A percentile compares a stretch with the other conserved stretches of the same genome.
Conservation (phyloP, 2,888 invertebrate genomes). For the Tipula helvola region DNA sequence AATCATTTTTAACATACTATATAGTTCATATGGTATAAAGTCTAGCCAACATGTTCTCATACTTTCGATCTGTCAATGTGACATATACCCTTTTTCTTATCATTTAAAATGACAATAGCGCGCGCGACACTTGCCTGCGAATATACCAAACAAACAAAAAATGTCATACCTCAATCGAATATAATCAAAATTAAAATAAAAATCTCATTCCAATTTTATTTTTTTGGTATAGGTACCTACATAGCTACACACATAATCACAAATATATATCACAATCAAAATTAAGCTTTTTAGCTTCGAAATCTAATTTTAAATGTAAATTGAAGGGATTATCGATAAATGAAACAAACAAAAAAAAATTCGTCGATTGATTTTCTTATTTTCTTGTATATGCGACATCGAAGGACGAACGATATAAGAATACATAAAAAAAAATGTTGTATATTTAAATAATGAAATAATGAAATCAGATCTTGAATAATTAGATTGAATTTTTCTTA, state of each 20-base stretch:
- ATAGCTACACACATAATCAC: not conserved
- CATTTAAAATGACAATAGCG: not conserved
- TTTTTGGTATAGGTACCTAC: not conserved
- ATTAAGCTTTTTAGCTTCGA: not conserved
- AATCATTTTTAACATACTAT: not conserved
- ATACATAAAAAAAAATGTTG: not conserved
- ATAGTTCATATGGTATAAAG: not conserved
- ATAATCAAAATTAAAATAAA: not conserved
- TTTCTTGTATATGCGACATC: not conserved
- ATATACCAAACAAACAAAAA: not conserved
- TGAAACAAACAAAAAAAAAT: not conserved
- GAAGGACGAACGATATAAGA: not conserved
- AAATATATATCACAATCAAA: slow-evolving; percentile 9
- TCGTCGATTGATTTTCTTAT: not conserved
- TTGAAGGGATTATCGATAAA: slow-evolving; percentile 10
- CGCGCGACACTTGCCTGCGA: not conserved
- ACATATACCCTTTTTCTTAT: not conserved
- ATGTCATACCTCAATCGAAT: not conserved
- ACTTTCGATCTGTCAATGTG: not conserved
- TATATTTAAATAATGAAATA: not conserved
- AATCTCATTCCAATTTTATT: not conserved
- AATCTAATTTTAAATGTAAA: slow-evolving; percentile 10
- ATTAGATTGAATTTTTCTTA: slow-evolving; percentile 7
- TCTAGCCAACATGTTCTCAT: not conserved
- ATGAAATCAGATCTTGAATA: slow-evolving; percentile 10